Evolutionary conservation across 2,113 vertebrate species (phyloP), one percentile per base, ranked within the genome.

Genomic region (Pampusana beccarii): DNA sequence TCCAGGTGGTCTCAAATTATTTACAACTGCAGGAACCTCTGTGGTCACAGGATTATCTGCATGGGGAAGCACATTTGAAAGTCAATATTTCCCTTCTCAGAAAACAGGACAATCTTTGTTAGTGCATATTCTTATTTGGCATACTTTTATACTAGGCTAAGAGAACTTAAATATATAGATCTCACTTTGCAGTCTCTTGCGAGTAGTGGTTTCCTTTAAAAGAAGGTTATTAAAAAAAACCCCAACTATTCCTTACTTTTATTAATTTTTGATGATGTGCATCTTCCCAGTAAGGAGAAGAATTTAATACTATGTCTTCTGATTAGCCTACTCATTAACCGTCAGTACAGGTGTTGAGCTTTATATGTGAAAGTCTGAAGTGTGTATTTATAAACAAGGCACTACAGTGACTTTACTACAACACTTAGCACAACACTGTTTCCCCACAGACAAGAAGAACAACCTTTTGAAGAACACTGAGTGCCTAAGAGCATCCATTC

Each of bases 1-100:
- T 92, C 92, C 93, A 96, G 91, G 95, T 96, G 96, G 94, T 94
- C 93, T 82, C 89, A 93, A 89, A 87, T 96, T 93, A 93, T 96
- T 95, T 96, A 91, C 88, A 96, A 93, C 91, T 88, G 73, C 88
- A 93, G 88, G 70, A 94, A 91, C 44, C 83, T 93, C 86, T 92
- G 88, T 88, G 87, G 93, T 91, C 77, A 94, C 66, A 79, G 80
- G 80, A 96, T 97, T 96, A 95, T 94, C 93, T 97, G 70, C 80
- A 91, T 85, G 80, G 73, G 78, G 78, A 96, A 91, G 57, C 88
- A 92, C 66, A 94, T 84, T 89, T 88, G 24, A 79, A 91, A 93
- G 80, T 60, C 69, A 61, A 60, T 65, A 66, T 88, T 95, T 91
- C 69, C 61, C 83, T 95, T 92, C 86, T 89, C 84, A 80, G 93